These are phyloP conservation scores for Porites divaricata DNA, from an alignment of 92 coral and sea anemone species.

Conservation along the genomic window DNA sequence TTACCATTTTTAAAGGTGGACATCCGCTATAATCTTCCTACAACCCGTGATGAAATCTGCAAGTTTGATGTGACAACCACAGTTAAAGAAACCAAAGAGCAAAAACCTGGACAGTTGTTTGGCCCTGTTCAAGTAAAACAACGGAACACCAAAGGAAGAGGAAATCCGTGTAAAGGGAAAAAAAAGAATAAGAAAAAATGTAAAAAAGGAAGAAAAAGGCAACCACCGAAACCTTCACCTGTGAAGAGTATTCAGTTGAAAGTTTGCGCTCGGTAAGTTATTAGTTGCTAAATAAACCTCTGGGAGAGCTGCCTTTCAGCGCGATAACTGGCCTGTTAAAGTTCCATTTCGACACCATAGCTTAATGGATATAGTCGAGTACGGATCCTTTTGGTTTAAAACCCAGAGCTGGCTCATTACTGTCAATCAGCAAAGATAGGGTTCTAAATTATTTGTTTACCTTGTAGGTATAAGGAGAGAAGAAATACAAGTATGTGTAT, in stretches of 20 bases:
- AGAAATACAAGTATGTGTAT: conserved; percentile 77
- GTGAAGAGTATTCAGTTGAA: conserved; percentile 41
- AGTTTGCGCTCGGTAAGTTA: conserved; percentile 61
- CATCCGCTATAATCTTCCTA: conserved; percentile 81
- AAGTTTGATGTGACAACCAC: conserved; percentile 66
- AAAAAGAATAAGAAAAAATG: background rate
- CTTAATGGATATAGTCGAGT: no score
- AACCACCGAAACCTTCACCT: conserved; percentile 42
- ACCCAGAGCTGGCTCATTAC: no score
- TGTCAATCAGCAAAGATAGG: no score
- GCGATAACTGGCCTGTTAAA: no score
- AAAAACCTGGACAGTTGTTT: conserved; percentile 21
- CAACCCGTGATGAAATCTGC: conserved; percentile 75
- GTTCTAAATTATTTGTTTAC: no score
- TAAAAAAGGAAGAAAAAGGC: background rate
- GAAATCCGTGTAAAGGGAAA: background rate
- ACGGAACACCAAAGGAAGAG: conserved; percentile 1
- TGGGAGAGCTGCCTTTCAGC: no score
- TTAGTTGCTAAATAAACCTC: background rate
- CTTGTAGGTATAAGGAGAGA: conserved; percentile 53
- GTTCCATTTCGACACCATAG: no score
- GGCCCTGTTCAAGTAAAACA: conserved; percentile 33
- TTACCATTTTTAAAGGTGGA: conserved; percentile 59
- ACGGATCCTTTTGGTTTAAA: no score
- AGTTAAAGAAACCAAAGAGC: conserved; percentile 50